phyloP scores from a whole-genome alignment of 2,797 vertebrate species.

The Rachycentron canadum region DNA sequence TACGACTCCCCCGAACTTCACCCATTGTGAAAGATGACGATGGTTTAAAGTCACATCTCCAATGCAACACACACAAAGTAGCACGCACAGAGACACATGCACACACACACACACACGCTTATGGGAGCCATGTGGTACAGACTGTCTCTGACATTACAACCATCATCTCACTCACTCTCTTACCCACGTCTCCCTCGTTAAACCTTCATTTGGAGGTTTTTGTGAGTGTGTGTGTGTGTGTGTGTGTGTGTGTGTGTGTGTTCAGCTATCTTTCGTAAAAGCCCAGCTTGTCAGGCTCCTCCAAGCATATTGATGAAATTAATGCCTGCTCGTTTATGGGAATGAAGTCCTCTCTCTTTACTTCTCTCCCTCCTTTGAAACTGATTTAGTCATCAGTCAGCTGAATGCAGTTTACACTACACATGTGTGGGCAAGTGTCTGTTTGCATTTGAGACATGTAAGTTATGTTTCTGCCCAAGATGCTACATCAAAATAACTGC shows the following conservation, averaged over 20 bases:
- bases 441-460: constrained; percentile 52
- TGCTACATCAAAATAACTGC: constrained; percentile 36
- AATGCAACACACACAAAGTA: constrained; percentile 41
- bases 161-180: constrained; percentile 73
- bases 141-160: constrained; percentile 87
- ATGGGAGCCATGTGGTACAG: constrained; percentile 92
- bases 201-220: constrained; percentile 56
- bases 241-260: constrained; percentile 32
- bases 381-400: constrained; percentile 78
- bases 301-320: constrained; percentile 70
- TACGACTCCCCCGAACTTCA: constrained; percentile 24
- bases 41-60: constrained; percentile 87
- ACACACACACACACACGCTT: constrained; percentile 67
- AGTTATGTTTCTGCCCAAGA: constrained; percentile 51
- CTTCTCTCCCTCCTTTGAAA: constrained; percentile 41
- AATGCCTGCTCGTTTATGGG: constrained; percentile 61
- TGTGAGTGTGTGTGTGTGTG: constrained; percentile 27
- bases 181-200: constrained; percentile 68
- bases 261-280: constrained; percentile 46
- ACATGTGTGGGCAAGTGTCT: constrained; percentile 61
- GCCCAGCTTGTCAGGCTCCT: constrained; percentile 48
- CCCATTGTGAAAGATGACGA: constrained; percentile 75
- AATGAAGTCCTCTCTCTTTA: constrained; percentile 59
- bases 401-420: constrained; percentile 33
- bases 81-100: constrained; percentile 21